phyloP scores from a whole-genome alignment of 2,797 vertebrate species.

The Chanos chanos region DNA sequence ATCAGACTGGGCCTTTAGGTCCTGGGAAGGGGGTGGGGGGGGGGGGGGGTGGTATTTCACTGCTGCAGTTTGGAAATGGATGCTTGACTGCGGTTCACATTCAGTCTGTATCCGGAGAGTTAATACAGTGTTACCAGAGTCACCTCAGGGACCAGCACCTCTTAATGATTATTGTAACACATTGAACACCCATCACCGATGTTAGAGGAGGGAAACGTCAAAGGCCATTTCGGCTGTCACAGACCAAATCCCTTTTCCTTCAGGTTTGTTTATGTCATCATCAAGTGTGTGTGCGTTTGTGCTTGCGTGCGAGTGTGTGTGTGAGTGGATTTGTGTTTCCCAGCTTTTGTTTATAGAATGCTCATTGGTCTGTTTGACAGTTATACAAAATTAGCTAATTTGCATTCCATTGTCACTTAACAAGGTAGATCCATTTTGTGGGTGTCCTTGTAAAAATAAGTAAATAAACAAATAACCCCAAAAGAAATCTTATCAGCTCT shows the following conservation, averaged over 20 bases:
- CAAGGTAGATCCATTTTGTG: no score
- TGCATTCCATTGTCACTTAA: not conserved
- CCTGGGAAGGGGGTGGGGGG: no score
- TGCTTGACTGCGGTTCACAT: conserved; percentile 20
- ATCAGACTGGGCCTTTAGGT: no score
- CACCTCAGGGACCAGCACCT: not conserved
- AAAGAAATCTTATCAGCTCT: not conserved
- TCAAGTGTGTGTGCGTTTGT: no score
- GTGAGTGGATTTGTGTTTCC: not conserved
- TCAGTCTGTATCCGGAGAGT: conserved; percentile 17
- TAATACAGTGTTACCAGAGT: conserved; percentile 4
- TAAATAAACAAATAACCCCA: no score
- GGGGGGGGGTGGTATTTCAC: no score
- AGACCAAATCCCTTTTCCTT: not conserved
- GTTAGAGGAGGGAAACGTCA: conserved; percentile 22
- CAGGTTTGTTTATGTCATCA: no score
- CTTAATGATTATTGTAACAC: conserved; percentile 19
- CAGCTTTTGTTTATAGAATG: no score
- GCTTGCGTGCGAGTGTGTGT: no score
- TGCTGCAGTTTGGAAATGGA: not conserved
- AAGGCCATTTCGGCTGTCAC: conserved; percentile 10
- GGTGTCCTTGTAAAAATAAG: no score
- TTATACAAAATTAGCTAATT: not conserved
- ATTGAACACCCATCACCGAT: conserved; percentile 29
- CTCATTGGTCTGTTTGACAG: not conserved